phyloP scores from a whole-genome alignment of 2,113 vertebrate species.

The Laterallus jamaicensis region DNA sequence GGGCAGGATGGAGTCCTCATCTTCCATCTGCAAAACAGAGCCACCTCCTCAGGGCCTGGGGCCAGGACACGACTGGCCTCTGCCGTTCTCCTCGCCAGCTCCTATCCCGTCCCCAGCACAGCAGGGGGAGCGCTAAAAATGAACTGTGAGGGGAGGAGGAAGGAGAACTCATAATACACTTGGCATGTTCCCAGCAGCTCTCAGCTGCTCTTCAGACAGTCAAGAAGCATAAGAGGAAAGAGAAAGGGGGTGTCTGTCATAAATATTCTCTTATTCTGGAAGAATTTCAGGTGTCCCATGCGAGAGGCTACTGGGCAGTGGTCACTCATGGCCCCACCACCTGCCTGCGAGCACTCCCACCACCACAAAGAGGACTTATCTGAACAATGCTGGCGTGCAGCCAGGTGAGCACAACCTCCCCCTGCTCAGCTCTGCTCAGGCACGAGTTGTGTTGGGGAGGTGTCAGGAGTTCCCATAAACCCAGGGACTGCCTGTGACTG shows the following conservation, averaged over 20 bases:
- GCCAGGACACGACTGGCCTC: rapidly evolving
- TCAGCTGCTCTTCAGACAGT: not conserved
- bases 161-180: not conserved
- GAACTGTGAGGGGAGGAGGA: rapidly evolving
- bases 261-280: not conserved
- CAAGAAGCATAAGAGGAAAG: not conserved
- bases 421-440: not conserved
- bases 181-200: not conserved
- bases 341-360: rapidly evolving
- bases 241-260: not conserved
- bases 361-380: not conserved
- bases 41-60: not conserved
- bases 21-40: slow-evolving; percentile 86
- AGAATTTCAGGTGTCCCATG: not conserved
- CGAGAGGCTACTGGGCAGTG: rapidly evolving
- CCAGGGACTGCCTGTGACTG: not conserved
- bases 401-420: not conserved
- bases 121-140: not conserved
- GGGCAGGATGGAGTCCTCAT: slow-evolving; percentile 94
- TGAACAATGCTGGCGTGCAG: not conserved
- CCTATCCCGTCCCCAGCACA: not conserved
- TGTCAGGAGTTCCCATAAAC: not conserved
- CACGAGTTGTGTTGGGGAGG: rapidly evolving
- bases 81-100: not conserved
- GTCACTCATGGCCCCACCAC: rapidly evolving